Evolutionary conservation across 2,888 invertebrate genomes (phyloP), one percentile per base, ranked within the genome.

Genomic region (Ditylenchus weischeri): DNA sequence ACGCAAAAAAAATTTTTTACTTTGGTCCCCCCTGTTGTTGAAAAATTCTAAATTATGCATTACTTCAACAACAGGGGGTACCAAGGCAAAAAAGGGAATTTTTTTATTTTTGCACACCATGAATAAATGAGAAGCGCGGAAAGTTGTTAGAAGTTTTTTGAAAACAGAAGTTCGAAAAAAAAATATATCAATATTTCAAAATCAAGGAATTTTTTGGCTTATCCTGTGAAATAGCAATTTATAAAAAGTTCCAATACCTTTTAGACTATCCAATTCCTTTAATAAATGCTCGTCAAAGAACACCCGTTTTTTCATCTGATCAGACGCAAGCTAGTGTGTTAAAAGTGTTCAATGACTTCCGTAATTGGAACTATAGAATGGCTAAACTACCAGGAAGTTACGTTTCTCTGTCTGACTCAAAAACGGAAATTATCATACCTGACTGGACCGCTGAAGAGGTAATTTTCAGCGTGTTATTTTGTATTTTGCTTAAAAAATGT

Each of bases 341-440:
- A n/a, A 79, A 79, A 68, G 78, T 80, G 48, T 79, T 80, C 72
- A 78, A 79, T 23, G 79, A 81, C 65, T 81, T 81, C 66, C 77
- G 76, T 18, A 67, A 70, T 21, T 79, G 77, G 77, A 69, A 74
- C 36, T 81, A 79, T 65, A 71, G 78, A 58, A 74, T 81, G 75
- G 61, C 69, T 15, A 66, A 71, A 35, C 64, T 81, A 35, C 58
- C 71, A 18, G 79, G 79, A 23, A 48, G 58, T 49, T 58, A 21
- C 35, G 68, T 62, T 21, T 47, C 62, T n/a, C 21, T 74, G 21
- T 49, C 49, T 21, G 73, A 71, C 19, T 21, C 19, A 47, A 36
- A 21, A 19, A 74, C 72, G 8, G 49, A 54, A 29, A 57, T 73
- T 10, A n/a, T 57, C 19, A 23, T 74, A 19, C 71, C 75, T 3